Evolutionary conservation across 2,113 vertebrate genomes (phyloP).

Genomic region (Lasiurus cinereus): DNA sequence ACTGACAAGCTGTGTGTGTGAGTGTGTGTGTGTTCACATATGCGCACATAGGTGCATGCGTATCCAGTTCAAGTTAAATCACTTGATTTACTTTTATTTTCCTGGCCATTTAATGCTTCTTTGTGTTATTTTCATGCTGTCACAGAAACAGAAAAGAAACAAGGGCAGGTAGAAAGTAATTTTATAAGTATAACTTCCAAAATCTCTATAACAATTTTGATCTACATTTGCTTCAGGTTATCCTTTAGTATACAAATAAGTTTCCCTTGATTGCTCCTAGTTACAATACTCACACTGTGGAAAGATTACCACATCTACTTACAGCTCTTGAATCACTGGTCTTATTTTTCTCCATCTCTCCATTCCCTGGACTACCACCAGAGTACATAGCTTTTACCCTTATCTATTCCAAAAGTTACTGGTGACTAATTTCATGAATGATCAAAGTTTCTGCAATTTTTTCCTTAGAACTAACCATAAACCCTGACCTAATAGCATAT

Average conservation of each 20-base stretch:
- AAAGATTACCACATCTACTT: background rate
- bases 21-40: background rate
- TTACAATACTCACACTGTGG: background rate
- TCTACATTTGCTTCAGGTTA: background rate
- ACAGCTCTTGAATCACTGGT: background rate
- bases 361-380: background rate
- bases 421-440: background rate
- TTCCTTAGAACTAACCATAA: background rate
- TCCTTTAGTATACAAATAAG: background rate
- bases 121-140: slow-evolving; percentile 36
- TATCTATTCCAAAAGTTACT: background rate
- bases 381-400: background rate
- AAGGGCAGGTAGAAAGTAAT: slow-evolving; percentile 7
- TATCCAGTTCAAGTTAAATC: slow-evolving; percentile 31
- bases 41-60: background rate
- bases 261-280: background rate
- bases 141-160: slow-evolving; percentile 1
- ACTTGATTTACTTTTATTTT: background rate
- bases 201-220: background rate
- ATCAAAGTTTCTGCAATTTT: background rate
- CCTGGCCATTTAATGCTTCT: background rate
- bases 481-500: background rate
- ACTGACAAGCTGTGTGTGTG: accelerated
- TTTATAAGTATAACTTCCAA: background rate
- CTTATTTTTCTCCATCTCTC: background rate